Base-by-base conservation (phyloP, 2,888 invertebrate genomes). In the Pachymerium ferrugineum region DNA sequence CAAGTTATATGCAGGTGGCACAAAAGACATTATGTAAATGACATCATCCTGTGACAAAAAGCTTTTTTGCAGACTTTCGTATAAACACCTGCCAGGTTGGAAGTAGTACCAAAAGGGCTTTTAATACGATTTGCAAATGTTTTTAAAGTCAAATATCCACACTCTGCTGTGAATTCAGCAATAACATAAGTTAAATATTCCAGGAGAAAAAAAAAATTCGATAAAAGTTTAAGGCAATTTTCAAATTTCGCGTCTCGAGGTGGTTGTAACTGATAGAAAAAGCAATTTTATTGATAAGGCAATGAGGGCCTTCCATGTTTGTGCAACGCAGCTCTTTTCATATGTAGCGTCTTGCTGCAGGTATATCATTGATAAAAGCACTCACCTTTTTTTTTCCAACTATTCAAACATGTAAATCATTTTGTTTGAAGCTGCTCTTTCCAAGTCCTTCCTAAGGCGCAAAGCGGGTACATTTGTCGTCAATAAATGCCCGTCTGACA, bases 251-350 rank as follows among this genome's bases (percentile, higher is more conserved):
- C 54, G 28, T 54, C 25, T 54, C 28, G 54, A 38, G 54, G 54
- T 25, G 54, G 25, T n/a, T 54, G 28, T 25, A 54, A 54, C 54
- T 25, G 54, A 54, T 54, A 54, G 22, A 54, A 54, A 22, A 28
- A 54, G 25, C 54, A 54, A 54, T 54, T 54, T 54, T 54, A 54
- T 54, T 54, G 54, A 54, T 54, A 54, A 54, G 25, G 54, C 54
- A 54, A 28, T 22, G 47, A 54, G 28, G 28, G 25, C 28, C 28
- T 47, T 54, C 5, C 54, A 22, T 12, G 54, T 25, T 54, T 25
- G 54, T 54, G 22, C 47, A 6, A 19, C n/a, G n/a, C n/a, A n/a
- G n/a, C n/a, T n/a, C n/a, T n/a, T n/a, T n/a, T n/a, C n/a, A n/a
- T n/a, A n/a, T n/a, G n/a, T n/a, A n/a, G n/a, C n/a, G n/a, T n/a